Evolutionary conservation across 2,797 vertebrate genomes (phyloP).

Genomic region (Halcyon leucocephala): DNA sequence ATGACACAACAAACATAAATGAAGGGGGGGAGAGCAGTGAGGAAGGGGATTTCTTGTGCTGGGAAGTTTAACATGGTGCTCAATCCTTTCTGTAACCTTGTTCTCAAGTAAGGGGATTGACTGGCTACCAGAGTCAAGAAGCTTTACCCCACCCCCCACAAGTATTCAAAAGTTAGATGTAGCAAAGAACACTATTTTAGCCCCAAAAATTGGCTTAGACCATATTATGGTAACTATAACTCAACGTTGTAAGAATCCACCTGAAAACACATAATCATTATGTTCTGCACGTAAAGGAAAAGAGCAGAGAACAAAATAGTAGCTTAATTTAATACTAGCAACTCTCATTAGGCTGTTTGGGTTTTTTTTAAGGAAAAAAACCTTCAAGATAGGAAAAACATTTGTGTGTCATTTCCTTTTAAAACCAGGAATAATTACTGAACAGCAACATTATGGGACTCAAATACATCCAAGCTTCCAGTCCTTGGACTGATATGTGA

Average conservation of each 20-base stretch:
- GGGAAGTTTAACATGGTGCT: background rate
- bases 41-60: background rate
- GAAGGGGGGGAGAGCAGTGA: background rate
- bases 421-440: background rate
- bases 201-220: background rate
- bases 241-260: background rate
- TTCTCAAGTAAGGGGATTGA: background rate
- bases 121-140: background rate
- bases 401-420: background rate
- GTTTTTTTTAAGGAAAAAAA: background rate
- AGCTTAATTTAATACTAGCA: background rate
- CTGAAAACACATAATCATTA: background rate
- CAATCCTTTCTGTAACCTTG: background rate
- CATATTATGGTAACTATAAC: background rate
- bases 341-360: background rate
- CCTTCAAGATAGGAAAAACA: background rate
- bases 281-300: background rate
- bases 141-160: accelerated
- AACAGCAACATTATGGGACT: background rate
- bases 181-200: background rate
- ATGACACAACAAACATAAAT: background rate
- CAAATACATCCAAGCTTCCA: background rate
- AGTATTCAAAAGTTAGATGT: accelerated
- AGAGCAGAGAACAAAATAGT: background rate
- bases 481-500: background rate